Evolutionary conservation across 2,888 invertebrate species (phyloP).

Genomic region (Erynnis tages): DNA sequence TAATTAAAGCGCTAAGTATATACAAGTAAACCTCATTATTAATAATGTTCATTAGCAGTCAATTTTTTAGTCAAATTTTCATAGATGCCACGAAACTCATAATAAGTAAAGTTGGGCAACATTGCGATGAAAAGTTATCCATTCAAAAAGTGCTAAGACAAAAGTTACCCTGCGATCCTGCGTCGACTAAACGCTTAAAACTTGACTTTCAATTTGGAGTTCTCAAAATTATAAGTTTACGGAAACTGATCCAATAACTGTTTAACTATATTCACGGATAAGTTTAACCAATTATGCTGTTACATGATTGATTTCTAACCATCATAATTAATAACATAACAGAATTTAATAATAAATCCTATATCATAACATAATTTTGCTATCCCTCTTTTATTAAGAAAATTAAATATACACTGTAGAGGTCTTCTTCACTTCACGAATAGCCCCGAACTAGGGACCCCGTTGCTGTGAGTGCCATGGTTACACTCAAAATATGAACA

Average conservation of each 20-base stretch:
- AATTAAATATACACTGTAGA: no score
- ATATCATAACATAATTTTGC: no score
- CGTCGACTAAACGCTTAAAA: constrained; percentile 5
- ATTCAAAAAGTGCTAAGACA: constrained; percentile 8
- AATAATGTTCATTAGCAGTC: not conserved
- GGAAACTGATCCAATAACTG: not conserved
- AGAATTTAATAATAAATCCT: no score
- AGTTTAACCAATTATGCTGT: no score
- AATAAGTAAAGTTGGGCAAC: not conserved
- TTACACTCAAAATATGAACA: no score
- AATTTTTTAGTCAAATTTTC: constrained; percentile 1
- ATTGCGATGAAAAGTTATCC: constrained; percentile 9
- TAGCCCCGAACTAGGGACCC: no score
- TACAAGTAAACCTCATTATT: not conserved
- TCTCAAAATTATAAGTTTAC: constrained; percentile 8
- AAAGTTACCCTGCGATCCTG: constrained; percentile 1
- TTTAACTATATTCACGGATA: not conserved
- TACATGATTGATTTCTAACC: no score
- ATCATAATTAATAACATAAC: no score
- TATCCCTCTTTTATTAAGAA: no score
- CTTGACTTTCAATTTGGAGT: constrained; percentile 15
- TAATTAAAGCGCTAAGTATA: no score
- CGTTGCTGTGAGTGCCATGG: no score
- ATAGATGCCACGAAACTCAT: constrained; percentile 1
- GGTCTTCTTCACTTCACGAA: no score